Evolutionary conservation across 2,888 invertebrate species (phyloP).

Genomic region (Aphodius granarius): DNA sequence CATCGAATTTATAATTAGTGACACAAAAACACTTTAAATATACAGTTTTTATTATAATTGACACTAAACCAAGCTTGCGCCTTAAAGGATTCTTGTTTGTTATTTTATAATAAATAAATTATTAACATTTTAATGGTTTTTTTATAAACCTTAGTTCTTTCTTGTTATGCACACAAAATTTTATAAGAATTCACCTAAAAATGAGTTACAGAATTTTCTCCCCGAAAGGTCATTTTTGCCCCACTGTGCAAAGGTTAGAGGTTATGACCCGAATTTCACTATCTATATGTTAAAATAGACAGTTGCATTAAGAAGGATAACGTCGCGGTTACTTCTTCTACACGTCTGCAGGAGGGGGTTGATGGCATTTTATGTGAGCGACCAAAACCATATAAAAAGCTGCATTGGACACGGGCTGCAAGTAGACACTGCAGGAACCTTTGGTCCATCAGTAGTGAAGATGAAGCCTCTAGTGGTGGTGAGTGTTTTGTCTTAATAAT

Average conservation of each 20-base stretch:
- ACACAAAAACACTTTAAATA: no score
- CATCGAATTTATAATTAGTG: no score
- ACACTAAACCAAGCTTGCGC: no score
- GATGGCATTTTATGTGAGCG: constrained; percentile 36
- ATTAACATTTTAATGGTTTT: no score
- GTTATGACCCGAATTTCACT: constrained; percentile 53
- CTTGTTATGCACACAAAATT: no score
- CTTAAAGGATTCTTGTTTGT: no score
- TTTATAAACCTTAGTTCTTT: no score
- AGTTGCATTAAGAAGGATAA: constrained; percentile 44
- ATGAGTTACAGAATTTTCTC: background rate
- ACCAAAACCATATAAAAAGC: constrained; percentile 44
- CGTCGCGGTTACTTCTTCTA: constrained; percentile 33
- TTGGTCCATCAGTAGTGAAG: constrained; percentile 38
- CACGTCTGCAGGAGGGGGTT: constrained; percentile 40
- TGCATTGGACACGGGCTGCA: constrained; percentile 34
- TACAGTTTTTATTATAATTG: no score
- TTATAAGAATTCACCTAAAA: no score
- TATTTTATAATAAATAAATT: no score
- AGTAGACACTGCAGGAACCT: constrained; percentile 37
- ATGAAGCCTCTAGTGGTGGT: constrained; percentile 48
- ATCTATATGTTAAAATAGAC: constrained; percentile 47
- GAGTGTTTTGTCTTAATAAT: constrained; percentile 35
- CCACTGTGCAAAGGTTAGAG: constrained; percentile 43
- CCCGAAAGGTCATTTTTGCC: constrained; percentile 18